Evolutionary conservation across 2,797 vertebrate genomes (phyloP), one percentile per base, ranked within the genome.

Genomic region (Uromys caudimaculatus): DNA sequence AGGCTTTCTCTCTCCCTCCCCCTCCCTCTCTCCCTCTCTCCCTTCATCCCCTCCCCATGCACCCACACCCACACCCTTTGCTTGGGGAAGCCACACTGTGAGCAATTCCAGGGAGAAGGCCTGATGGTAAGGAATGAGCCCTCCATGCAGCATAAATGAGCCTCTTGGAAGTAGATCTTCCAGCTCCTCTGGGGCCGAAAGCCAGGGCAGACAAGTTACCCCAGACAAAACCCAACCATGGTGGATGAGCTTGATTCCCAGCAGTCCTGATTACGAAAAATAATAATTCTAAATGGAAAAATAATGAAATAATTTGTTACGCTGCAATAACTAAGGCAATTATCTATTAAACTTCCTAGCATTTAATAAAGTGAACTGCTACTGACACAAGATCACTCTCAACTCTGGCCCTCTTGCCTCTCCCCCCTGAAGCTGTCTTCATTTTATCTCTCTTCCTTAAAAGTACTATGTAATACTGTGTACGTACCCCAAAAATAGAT

Each of bases 391-490:
- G 69, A 88, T 90, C 87, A 44, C 64, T 67, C 50, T 91, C n/a
- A 6, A 47, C 38, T n/a, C 12, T 32, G 3, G 29, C 54, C 67
- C 50, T 16, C 27, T 60, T 85, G 38, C 32, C 93, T 90, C 32
- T 35, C 52, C 47, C 54, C 27, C 19, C 29, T 24, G 64, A 95
- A 16, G 6, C 90, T 95, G 79, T 64, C 44, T 94, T 93, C 90
- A 23, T 54, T 84, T 3, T 81, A 95, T 71, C 77, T 92, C 41
- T 89, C 76, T 95, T 92, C 4, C 19, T 19, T 14, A 84, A 96
- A 95, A 90, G 52, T 21, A n/a, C 19, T 44, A 58, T 84, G 85
- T 95, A 93, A 97, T 87, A 67, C 62, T 52, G n/a, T 52, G 52
- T 52, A 38, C 41, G 3, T 67, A 54, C 41, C 62, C 3, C 81